Evolutionary conservation across 2,888 invertebrate species (phyloP), one percentile per base, ranked within the genome.

Genomic region (Hylaea fasciaria): DNA sequence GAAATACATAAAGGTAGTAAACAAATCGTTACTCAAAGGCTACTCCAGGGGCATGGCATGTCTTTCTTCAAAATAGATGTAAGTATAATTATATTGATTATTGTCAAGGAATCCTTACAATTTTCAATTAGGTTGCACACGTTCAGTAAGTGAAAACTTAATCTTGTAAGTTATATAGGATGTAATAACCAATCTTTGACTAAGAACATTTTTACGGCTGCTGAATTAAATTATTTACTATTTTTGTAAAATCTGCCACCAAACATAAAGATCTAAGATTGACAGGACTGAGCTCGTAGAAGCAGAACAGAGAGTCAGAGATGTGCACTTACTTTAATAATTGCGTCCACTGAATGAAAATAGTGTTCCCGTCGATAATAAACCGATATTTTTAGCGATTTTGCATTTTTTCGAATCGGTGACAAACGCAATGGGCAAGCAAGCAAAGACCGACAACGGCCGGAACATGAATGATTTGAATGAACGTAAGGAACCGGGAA

Each of bases 51-150:
- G 11, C 14, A 35, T 35, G n/a, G 0, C 14, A 35, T 40, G 41
- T 48, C 46, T 39, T 35, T 32, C 44, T 44, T 11, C 32, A 43
- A 47, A 58, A 53, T 48, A 52, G 28, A 43, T 41, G 39, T 49
- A n/a, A n/a, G n/a, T n/a, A n/a, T n/a, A n/a, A n/a, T n/a, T 5
- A 29, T 50, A 58, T 62, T 51, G 55, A 58, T 55, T 53, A 51
- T 28, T 44, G 43, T 46, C 13, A 43, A 50, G 43, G 66, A 66
- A 64, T 62, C 66, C 66, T 58, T 64, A 66, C 58, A 66, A 64
- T 52, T 48, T 56, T 44, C 37, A 56, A 56, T 57, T 53, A 57
- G 32, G 32, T 53, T 48, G 46, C 28, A 14, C 22, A 44, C 14
- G 14, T 47, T 16, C 9, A 2, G 4, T 11, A 40, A 11, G 11